Base-by-base conservation (phyloP, 2,888 invertebrate species). In the Hydraecia micacea region DNA sequence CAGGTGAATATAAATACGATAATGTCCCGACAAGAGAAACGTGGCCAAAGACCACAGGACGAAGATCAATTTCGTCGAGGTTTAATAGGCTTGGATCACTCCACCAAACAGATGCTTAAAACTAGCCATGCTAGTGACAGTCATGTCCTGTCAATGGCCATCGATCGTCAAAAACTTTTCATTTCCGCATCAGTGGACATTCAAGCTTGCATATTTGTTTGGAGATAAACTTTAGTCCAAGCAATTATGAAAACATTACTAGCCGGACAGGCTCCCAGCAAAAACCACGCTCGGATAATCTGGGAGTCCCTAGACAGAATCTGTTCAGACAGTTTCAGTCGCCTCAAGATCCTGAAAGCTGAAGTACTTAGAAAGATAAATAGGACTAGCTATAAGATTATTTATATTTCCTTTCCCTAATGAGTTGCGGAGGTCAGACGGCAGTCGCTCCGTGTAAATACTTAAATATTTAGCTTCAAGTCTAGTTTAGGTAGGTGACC, bases 1-100 rank as follows among this genome's bases (percentile, higher is more conserved):
- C 95, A 97, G 98, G 98, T 98, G 96, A 97, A 95, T 96, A 96
- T 92, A 84, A 80, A 81, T 70, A 77, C 74, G 63, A 70, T 76
- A 63, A 65, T 25, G 58, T 74, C 49, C 28, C 32, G 15, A 42
- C 32, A 82, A 62, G 52, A 32, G 5, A 52, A 52, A 32, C 11
- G 4, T 32, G 25, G 11, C 13, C 18, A 32, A 52, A 36, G 36
- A 36, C 42, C 21, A 18, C 6, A 15, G 28, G 32, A 55, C 36
- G 36, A 36, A 55, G 36, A 36, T 11, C 18, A n/a, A 39, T 70
- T 7, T 62, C 36, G 49, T 49, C 39, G 13, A 39, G 28, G 9
- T 3, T 39, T 46, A 32, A 52, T 15, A 52, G n/a, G n/a, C 15
- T 62, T 62, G 49, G 25, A 39, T 75, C 46, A 46, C 46, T 46